Base-by-base conservation (phyloP, 2,113 vertebrate genomes). In the Microcebus griseorufus region DNA sequence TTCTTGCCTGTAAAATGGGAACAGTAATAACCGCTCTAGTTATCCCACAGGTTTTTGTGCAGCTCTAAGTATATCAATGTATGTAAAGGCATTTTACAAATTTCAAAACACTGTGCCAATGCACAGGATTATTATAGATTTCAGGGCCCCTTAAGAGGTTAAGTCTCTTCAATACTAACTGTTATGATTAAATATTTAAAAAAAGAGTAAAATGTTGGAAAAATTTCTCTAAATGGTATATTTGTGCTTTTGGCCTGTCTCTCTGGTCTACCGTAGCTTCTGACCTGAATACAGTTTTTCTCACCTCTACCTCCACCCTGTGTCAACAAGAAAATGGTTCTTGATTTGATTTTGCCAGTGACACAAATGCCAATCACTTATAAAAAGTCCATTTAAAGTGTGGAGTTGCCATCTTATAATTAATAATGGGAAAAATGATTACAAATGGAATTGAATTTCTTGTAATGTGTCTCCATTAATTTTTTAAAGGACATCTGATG, bases 341-440 rank as follows among this genome's bases (percentile, higher is more conserved):
- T 23, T 45, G 67, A 87, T 10, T 67, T 48, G 45, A 42, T 58
- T 64, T 72, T 83, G 18, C n/a, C 34, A 16, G 39, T 39, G 34
- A 72, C 69, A 78, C 34, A 83, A 67, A 87, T 72, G 48, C 1
- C 45, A 69, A 9, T 78, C 39, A 58, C 60, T 27, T 93, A 32
- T 51, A 37, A 6, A 34, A 86, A 82, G 25, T 75, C 29, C 11
- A 6, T 90, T 62, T 81, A 86, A 86, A 82, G 1, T 53, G 2
- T 9, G 37, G 42, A 82, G 4, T 53, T 88, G 39, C 5, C 45
- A 48, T 75, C 9, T 88, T 62, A 75, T 29, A 34, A 39, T 23
- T 17, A 58, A 85, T 81, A 69, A 90, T 25, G 48, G n/a, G 53
- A 90, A 93, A 95, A 93, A n/a, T 53, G 14, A 55, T 62, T 94